Base-by-base conservation (phyloP, 1,140 invertebrate species). In the Triops longicaudatus region DNA sequence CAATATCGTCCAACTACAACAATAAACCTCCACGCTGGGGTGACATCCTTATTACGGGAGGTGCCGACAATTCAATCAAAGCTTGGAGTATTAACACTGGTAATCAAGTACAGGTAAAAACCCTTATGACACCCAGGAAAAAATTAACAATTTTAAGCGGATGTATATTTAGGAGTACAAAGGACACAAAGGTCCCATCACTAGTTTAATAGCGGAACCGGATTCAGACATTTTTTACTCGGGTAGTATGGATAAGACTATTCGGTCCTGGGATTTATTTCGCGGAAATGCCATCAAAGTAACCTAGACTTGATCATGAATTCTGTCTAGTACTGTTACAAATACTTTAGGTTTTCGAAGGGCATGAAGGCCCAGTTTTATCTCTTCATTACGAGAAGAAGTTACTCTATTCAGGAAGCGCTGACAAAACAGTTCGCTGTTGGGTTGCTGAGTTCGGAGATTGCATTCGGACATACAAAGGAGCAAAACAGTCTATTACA, bases 401-500 rank as follows among this genome's bases (percentile, higher is more conserved):
- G 77, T 84, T 88, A 31, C 79, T 88, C 76, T 88, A 88, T 81
- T 86, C 86, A 0, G 86, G 86, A 50, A 87, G 86, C 80, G 83
- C 83, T 0, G 87, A 88, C 79, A 83, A 84, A 77, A 87, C 86
- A 1, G 87, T 83, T 27, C 80, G 86, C 76, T 86, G 86, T 27
- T 88, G 87, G 87, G 86, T 88, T 1, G 83, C 85, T 27, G 87
- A 88, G 72, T 87, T 87, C 80, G 87, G 87, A 3, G 86, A 88
- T 80, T 87, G 85, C 76, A 88, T 86, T 0, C 81, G 87, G 77
- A 80, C 85, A 0, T 88, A 86, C 81, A 84, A 84, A 80, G 86
- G 85, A 2, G 86, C 87, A 79, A 82, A 84, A 74, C 84, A 85
- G 78, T 86, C 86, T 11, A 84, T 88, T 41, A 84, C 83, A 27